These are phyloP conservation scores for Tachysurus vachellii DNA, from an alignment of 2,113 vertebrate species.

Conservation along the genomic window DNA sequence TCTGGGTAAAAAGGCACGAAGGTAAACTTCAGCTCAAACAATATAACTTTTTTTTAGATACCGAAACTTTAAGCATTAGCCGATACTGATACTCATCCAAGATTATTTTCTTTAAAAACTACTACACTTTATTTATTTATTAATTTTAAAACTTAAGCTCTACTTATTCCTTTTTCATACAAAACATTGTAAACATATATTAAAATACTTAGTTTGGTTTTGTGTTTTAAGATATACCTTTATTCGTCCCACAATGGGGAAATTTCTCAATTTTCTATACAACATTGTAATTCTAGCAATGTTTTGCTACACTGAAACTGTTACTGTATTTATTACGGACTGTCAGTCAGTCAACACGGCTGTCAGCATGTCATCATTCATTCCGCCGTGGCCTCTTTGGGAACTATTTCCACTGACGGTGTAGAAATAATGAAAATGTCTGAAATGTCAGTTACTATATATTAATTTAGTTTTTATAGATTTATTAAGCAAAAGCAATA, in stretches of 20 bases:
- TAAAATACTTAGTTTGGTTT: too few relatives aligned
- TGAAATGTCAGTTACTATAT: background rate
- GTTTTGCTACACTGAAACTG: background rate
- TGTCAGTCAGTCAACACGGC: background rate
- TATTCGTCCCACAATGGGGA: background rate
- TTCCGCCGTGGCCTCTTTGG: background rate
- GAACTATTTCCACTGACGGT: background rate
- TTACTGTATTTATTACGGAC: background rate
- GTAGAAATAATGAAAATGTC: background rate
- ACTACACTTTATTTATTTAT: background rate
- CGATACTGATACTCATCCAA: background rate
- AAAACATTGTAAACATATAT: too few relatives aligned
- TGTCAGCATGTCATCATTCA: background rate
- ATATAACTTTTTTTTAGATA: background rate
- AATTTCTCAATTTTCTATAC: background rate
- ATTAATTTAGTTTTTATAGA: background rate
- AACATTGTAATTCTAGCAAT: background rate
- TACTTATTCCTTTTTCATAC: too few relatives aligned
- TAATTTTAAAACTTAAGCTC: too few relatives aligned
- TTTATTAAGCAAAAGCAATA: background rate
- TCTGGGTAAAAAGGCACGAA: background rate
- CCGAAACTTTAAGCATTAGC: background rate
- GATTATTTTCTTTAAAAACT: background rate
- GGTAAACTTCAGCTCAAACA: background rate
- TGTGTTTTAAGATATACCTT: too few relatives aligned